Conservation (phyloP, 2,113 vertebrate genomes). For the Malurus elegans region DNA sequence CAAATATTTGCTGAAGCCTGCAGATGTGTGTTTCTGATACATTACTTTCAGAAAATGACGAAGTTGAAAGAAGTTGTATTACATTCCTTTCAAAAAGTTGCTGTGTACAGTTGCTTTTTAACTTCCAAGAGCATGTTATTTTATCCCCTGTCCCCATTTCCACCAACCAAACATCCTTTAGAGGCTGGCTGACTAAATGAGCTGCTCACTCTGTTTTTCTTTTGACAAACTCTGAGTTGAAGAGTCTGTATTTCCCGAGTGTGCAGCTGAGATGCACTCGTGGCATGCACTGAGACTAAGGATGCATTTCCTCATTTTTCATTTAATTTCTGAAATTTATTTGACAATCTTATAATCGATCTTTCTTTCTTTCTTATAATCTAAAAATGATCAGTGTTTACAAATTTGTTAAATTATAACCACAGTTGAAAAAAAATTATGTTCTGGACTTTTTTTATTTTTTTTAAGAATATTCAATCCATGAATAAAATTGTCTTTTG, state of each 20-base stretch:
- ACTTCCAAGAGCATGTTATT: background rate
- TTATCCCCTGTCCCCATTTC: background rate
- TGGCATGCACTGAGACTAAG: background rate
- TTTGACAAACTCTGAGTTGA: background rate
- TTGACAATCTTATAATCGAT: background rate
- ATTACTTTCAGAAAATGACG: background rate
- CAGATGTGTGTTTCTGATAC: background rate
- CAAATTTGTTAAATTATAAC: background rate
- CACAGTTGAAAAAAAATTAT: background rate
- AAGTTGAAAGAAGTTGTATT: background rate
- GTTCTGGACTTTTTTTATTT: background rate
- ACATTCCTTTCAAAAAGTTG: background rate
- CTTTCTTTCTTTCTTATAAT: background rate
- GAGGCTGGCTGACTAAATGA: background rate
- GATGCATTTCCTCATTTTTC: background rate
- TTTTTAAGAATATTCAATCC: background rate
- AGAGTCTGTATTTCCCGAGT: background rate
- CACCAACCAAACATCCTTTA: background rate
- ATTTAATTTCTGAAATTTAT: background rate
- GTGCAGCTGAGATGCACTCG: background rate
- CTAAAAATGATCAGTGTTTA: slow-evolving; percentile 2
- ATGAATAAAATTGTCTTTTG: background rate
- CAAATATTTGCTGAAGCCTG: slow-evolving; percentile 36
- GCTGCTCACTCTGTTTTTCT: background rate
- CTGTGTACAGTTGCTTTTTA: background rate